These are phyloP conservation scores for Orchestia grillus DNA, from an alignment of 1,140 invertebrate genomes.

Conservation along the genomic window DNA sequence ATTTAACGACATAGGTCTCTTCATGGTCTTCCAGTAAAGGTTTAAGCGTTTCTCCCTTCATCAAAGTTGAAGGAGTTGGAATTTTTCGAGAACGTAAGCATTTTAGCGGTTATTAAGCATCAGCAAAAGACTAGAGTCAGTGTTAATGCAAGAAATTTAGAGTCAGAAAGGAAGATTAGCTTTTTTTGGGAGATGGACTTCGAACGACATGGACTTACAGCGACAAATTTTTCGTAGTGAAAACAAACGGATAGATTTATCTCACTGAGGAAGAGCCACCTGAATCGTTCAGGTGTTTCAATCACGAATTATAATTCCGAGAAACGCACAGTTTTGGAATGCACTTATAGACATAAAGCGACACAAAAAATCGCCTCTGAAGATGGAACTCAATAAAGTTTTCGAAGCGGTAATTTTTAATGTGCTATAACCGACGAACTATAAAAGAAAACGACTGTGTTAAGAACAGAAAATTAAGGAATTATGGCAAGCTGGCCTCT, in stretches of 20 bases:
- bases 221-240: background rate
- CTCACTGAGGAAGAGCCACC: background rate
- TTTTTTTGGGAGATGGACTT: background rate
- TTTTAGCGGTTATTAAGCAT: background rate
- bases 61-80: background rate
- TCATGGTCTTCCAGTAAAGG: background rate
- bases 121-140: background rate
- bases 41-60: background rate
- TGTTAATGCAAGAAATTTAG: background rate
- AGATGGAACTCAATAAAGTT: background rate
- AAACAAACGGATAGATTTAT: background rate
- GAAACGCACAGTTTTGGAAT: background rate
- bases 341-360: background rate
- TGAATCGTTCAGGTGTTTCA: background rate
- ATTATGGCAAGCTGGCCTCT: background rate
- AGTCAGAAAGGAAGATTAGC: background rate
- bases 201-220: background rate
- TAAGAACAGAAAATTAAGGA: background rate
- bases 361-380: background rate
- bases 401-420: background rate
- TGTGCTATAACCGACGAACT: background rate
- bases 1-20: constrained; percentile 18
- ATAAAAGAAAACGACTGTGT: background rate
- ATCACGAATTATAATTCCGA: background rate
- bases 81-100: background rate